These are phyloP conservation scores for Euplagia quadripunctaria DNA, from an alignment of 2,888 invertebrate species.

Conservation along the genomic window DNA sequence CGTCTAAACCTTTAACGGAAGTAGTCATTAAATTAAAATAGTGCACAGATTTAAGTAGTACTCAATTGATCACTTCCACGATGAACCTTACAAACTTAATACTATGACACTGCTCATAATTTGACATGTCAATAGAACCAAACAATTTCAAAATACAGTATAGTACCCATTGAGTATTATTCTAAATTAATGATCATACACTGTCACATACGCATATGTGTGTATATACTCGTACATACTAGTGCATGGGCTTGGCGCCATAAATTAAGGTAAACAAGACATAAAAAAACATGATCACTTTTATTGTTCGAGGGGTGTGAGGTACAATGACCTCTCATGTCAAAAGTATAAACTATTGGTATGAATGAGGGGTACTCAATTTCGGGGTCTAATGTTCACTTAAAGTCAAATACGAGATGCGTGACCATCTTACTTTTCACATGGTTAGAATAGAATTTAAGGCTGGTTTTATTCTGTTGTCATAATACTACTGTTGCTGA, in stretches of 20 bases:
- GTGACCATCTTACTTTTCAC: neutral
- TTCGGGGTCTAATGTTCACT: neutral
- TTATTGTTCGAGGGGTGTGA: slow-evolving; percentile 60
- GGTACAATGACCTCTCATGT: slow-evolving; percentile 55
- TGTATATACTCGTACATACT: neutral
- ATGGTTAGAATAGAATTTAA: no score
- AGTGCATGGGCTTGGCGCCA: slow-evolving; percentile 46
- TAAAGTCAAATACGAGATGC: neutral
- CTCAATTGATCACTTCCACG: no score
- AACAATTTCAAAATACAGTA: no score
- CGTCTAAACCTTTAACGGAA: neutral
- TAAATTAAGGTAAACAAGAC: slow-evolving; percentile 77
- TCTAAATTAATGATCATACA: slow-evolving; percentile 3
- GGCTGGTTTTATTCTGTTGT: neutral
- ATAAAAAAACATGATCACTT: slow-evolving; percentile 67
- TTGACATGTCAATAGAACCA: no score
- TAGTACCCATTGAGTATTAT: neutral
- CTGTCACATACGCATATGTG: slow-evolving; percentile 10
- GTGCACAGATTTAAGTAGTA: no score
- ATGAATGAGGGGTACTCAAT: neutral
- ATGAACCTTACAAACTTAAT: neutral
- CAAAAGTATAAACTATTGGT: slow-evolving; percentile 10
- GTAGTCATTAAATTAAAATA: no score
- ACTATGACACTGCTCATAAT: neutral
- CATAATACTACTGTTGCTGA: neutral